Base-by-base conservation (phyloP, 2,797 vertebrate species). In the Paramormyrops hopkinsi region DNA sequence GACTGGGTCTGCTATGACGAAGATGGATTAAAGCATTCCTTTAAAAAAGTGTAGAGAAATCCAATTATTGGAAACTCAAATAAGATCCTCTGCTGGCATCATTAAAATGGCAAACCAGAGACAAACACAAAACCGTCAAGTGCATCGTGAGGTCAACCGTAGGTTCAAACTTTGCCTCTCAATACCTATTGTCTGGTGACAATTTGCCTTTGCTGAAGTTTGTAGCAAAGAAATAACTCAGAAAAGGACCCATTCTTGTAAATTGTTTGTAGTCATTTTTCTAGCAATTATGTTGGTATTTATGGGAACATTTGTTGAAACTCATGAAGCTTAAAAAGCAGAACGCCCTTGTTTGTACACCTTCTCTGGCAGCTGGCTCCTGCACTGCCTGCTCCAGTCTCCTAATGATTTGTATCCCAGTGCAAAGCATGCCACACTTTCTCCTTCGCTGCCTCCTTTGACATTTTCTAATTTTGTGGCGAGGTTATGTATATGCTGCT, bases 381-480 rank as follows among this genome's bases (percentile, higher is more conserved):
- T 8, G 11, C 33, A 59, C 29, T 12, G 33, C 53, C 29, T 33
- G 85, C 85, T 56, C 9, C 82, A 48, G 41, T 14, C 46, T 50
- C 46, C 82, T 48, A 56, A 87, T 56, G 9, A 87, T 87, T 87
- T 87, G 85, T 87, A 12, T 56, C 73, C 41, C 48, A 50, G 25
- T 50, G 25, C 29, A 29, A 29, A 37, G 25, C 17, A 12, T 86
- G 48, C 25, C 84, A 86, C 22, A 51, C 48, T 22, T 51, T 48
- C 83, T 51, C 83, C 48, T 51, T 33, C 22, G 1, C 41, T 41
- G 1, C 85, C 29, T 37, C 17, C 53, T 33, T 29, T 56, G 50
- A 87, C 85, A 59, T 87, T 87, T 87, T 87, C 85, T 56, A 56
- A 87, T 87, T 37, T 87, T 54, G 25, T 87, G 53, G 29, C 4